Base-by-base conservation (phyloP, 2,797 vertebrate genomes). In the Coregonus ussuriensis region DNA sequence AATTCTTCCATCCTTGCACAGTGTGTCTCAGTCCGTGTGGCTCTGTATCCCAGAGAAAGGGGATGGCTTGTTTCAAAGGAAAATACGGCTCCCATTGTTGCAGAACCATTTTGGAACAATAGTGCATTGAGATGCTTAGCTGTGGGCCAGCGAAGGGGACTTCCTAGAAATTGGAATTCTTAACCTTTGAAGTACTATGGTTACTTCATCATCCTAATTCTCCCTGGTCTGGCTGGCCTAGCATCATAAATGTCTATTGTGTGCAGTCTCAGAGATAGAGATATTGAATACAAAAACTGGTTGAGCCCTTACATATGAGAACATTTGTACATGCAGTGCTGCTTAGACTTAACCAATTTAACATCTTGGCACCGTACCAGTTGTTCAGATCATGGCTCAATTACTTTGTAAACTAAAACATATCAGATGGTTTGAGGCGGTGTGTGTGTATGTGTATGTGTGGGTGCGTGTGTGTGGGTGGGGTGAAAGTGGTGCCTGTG, bases 11-110 rank as follows among this genome's bases (percentile, higher is more conserved):
- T 86, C 80, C 78, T 80, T 37, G 81, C 88, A 77, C 89, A 91
- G 85, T 85, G 81, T 82, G 88, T 85, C 81, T 83, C 74, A 78
- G 84, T 73, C 79, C 4, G 15, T 83, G 82, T 67, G 79, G 80
- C 86, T 87, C 78, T 68, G 69, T 79, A 75, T 80, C 79, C 77
- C 69, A 81, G 79, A 84, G 79, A 87, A 87, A 88, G 83, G 79
- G 76, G 86, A 77, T 14, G 52, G 74, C 74, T 86, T 18, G 21
- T 78, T 72, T 86, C 72, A 85, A 91, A 87, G 86, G 82, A 83
- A 89, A 84, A 87, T 83, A 78, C 74, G 77, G 85, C 77, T 15
- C 78, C 63, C 80, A 82, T 91, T 92, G 90, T 92, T 86, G 79
- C 82, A 68, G 67, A 82, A 79, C 74, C 74, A 63, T 56, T 13